These are phyloP conservation scores for Orycteropus afer DNA, from an alignment of 2,113 vertebrate genomes.

Conservation along the genomic window DNA sequence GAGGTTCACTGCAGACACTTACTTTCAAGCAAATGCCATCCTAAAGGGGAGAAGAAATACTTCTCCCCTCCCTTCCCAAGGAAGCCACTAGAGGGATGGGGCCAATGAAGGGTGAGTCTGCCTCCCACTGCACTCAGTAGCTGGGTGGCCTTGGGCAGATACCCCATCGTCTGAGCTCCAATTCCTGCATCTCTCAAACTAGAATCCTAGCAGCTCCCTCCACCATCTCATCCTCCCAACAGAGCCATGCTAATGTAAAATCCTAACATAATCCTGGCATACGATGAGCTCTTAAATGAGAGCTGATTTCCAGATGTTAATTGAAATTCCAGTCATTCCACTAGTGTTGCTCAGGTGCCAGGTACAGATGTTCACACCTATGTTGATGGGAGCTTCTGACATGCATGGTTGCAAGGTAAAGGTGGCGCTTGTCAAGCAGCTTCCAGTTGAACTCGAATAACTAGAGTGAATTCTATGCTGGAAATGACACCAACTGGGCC, in stretches of 20 bases:
- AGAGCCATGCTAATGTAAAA: neutral
- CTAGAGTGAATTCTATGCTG: too few species aligned
- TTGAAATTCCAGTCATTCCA: neutral
- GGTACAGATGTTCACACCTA: rapidly evolving
- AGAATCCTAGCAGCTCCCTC: neutral
- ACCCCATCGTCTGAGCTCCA: neutral
- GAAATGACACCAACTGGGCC: neutral
- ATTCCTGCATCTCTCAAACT: neutral
- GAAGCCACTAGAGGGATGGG: neutral
- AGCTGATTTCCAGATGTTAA: neutral
- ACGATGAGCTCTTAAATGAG: neutral
- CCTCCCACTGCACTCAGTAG: neutral
- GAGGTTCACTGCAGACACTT: neutral
- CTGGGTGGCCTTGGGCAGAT: neutral
- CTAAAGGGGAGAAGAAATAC: neutral
- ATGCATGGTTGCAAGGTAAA: neutral
- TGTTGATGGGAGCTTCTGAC: neutral
- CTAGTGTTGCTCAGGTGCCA: neutral
- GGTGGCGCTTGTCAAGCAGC: neutral
- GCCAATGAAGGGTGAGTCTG: neutral
- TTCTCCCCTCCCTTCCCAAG: neutral
- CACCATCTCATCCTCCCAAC: neutral
- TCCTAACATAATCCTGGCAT: neutral
- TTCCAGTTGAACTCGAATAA: neutral
- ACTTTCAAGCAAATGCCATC: neutral